Conservation (phyloP, 2,797 vertebrate species). For the Melanotaenia parkinsoni region DNA sequence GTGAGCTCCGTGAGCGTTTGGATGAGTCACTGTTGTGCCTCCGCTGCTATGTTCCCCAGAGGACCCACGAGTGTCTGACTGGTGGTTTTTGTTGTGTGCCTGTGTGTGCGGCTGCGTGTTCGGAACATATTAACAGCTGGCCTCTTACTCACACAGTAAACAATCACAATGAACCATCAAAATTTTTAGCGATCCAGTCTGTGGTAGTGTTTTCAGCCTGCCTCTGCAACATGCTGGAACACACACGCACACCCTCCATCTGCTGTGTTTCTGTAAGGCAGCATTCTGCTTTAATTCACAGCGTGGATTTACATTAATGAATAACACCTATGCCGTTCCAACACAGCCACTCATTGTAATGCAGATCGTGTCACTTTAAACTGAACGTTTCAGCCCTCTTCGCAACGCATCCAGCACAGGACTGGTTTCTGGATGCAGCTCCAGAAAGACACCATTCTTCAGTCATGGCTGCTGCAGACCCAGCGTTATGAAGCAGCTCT, state of each 20-base stretch:
- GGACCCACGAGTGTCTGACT: slow-evolving; percentile 75
- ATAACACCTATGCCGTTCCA: slow-evolving; percentile 26
- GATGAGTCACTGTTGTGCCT: slow-evolving; percentile 82
- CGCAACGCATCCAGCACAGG: slow-evolving; percentile 13
- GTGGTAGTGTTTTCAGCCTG: slow-evolving; percentile 44
- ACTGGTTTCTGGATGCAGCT: slow-evolving; percentile 41
- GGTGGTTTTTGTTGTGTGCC: slow-evolving; percentile 61
- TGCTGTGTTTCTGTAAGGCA: slow-evolving; percentile 14
- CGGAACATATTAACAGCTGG: slow-evolving; percentile 75
- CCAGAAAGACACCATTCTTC: slow-evolving; percentile 49
- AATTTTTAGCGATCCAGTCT: slow-evolving; percentile 56
- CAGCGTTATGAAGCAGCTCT: slow-evolving; percentile 67
- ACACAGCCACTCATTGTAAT: slow-evolving; percentile 40
- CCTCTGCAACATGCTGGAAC: slow-evolving; percentile 55
- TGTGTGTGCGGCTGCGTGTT: slow-evolving; percentile 49
- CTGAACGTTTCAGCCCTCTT: slow-evolving; percentile 35
- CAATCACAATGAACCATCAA: slow-evolving; percentile 71
- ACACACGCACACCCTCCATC: slow-evolving; percentile 35
- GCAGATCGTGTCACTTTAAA: slow-evolving; percentile 43
- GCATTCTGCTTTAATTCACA: slow-evolving; percentile 46
- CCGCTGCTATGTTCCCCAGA: slow-evolving; percentile 72
- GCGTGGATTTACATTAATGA: slow-evolving; percentile 41
- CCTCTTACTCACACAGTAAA: slow-evolving; percentile 76
- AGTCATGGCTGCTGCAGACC: slow-evolving; percentile 60
- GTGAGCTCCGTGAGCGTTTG: slow-evolving; percentile 66